Percentiles rank a stretch among this genome's conserved stretches.
Evolutionary conservation across 2,888 invertebrate species (phyloP).

Genomic region (Noctua janthe): DNA sequence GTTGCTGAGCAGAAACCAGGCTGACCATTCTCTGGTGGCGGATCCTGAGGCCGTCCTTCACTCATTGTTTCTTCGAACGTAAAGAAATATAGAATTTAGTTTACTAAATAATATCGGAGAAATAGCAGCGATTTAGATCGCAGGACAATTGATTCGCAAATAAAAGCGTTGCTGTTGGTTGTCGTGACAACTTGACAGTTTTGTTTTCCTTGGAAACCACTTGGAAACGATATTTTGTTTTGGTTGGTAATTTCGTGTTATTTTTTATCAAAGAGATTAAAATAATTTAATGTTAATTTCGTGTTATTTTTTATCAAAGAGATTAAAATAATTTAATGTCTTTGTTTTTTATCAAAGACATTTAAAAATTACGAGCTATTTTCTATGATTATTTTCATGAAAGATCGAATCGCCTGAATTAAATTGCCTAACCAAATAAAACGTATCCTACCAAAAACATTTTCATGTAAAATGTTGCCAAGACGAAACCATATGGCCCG

Average conservation of each 20-base stretch:
- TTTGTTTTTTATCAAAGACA: background rate
- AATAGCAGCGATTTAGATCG: background rate
- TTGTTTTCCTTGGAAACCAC: constrained; percentile 44
- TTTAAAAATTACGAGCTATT: background rate
- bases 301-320: too few species aligned
- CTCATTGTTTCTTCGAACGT: constrained; percentile 60
- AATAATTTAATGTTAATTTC: too few species aligned
- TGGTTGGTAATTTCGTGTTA: constrained; percentile 1
- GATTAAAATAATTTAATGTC: too few species aligned
- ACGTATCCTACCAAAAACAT: too few species aligned
- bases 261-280: background rate
- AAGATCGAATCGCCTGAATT: background rate
- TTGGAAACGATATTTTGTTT: constrained; percentile 29
- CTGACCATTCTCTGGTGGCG: constrained; percentile 13
- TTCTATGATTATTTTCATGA: constrained; percentile 10
- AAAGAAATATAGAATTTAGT: constrained; percentile 19
- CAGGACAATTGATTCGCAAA: constrained; percentile 50
- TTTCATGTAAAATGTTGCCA: too few species aligned
- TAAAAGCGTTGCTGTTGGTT: constrained; percentile 56
- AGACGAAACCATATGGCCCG: too few species aligned
- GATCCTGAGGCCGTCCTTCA: constrained; percentile 25
- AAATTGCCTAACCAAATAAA: background rate
- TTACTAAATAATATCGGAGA: constrained; percentile 16
- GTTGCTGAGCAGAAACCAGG: constrained; percentile 85
- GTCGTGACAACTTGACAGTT: constrained; percentile 57